A percentile compares a stretch with the other conserved stretches of the same genome.
Conservation (phyloP, 2,797 vertebrate genomes). For the Neoniphon sammara region DNA sequence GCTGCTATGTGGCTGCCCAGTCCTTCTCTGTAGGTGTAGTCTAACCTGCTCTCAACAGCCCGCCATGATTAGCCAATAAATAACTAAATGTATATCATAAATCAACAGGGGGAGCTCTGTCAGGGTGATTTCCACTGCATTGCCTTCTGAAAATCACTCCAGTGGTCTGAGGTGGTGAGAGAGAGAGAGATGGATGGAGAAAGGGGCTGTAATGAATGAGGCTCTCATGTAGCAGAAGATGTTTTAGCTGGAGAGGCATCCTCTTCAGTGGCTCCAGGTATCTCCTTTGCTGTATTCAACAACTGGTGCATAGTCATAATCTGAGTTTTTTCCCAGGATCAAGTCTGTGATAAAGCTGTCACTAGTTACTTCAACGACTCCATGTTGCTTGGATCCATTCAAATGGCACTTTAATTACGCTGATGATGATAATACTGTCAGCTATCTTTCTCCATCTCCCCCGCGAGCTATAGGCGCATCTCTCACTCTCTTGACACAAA, state of each 20-base stretch:
- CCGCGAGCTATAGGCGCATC: slow-evolving; percentile 18
- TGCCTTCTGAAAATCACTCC: slow-evolving; percentile 60
- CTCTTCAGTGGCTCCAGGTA: slow-evolving; percentile 3
- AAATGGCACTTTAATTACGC: slow-evolving; percentile 54
- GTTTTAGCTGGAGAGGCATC: slow-evolving; percentile 49
- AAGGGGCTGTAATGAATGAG: slow-evolving; percentile 34
- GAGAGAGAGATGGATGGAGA: slow-evolving; percentile 48
- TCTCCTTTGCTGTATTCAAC: slow-evolving; percentile 29
- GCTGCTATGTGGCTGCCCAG: slow-evolving; percentile 16
- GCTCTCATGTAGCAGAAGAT: slow-evolving; percentile 42
- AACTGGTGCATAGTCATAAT: slow-evolving; percentile 37
- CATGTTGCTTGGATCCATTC: slow-evolving; percentile 34
- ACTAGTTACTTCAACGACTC: slow-evolving; percentile 17
- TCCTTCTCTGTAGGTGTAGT: slow-evolving; percentile 45
- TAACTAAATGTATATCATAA: slow-evolving; percentile 69
- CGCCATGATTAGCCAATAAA: slow-evolving; percentile 73
- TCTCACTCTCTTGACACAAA: slow-evolving; percentile 32
- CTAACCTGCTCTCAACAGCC: slow-evolving; percentile 54
- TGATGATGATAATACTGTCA: slow-evolving; percentile 35
- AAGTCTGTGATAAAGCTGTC: slow-evolving; percentile 28
- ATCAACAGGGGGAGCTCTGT: slow-evolving; percentile 69
- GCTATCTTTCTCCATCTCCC: slow-evolving; percentile 41
- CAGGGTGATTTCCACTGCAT: slow-evolving; percentile 50
- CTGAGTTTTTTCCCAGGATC: slow-evolving; percentile 12
- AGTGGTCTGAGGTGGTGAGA: slow-evolving; percentile 29